Conservation (phyloP, 2,797 vertebrate genomes). For the Xiphophorus birchmanni region DNA sequence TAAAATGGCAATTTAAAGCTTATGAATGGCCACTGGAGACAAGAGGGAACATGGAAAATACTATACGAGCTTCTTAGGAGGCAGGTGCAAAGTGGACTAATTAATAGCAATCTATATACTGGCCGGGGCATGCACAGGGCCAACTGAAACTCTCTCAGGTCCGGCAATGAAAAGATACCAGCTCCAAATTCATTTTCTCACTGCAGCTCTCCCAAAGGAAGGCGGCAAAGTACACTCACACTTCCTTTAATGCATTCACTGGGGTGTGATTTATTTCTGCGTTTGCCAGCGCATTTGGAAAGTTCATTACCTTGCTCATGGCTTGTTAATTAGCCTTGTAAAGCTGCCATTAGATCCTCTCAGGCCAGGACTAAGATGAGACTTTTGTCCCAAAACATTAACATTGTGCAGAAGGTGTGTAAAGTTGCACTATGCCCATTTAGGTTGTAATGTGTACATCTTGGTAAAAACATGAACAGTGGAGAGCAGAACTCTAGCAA, state of each 20-base stretch:
- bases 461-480: conserved; percentile 58
- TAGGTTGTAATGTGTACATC: conserved; percentile 60
- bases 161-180: conserved; percentile 82
- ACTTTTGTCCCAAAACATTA: conserved; percentile 80
- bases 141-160: conserved; percentile 75
- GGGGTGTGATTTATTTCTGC: conserved; percentile 80
- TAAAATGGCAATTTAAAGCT: conserved; percentile 72
- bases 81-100: conserved; percentile 81
- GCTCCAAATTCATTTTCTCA: conserved; percentile 82
- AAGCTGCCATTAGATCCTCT: conserved; percentile 79
- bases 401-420: conserved; percentile 69
- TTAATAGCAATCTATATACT: conserved; percentile 82
- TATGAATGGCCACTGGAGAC: conserved; percentile 66
- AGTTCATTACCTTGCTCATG: conserved; percentile 83
- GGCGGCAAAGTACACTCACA: conserved; percentile 74
- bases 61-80: conserved; percentile 74
- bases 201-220: conserved; percentile 74
- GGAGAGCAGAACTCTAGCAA: conserved; percentile 16
- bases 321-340: conserved; percentile 86
- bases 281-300: conserved; percentile 81
- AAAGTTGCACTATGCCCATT: conserved; percentile 64
- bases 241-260: conserved; percentile 78
- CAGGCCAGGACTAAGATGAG: conserved; percentile 76
- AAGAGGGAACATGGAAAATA: conserved; percentile 68
- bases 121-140: conserved; percentile 71